A percentile compares a stretch with the other conserved stretches of the same genome.
Conservation (phyloP, 1,140 invertebrate genomes). For the Halictus rubicundus region DNA sequence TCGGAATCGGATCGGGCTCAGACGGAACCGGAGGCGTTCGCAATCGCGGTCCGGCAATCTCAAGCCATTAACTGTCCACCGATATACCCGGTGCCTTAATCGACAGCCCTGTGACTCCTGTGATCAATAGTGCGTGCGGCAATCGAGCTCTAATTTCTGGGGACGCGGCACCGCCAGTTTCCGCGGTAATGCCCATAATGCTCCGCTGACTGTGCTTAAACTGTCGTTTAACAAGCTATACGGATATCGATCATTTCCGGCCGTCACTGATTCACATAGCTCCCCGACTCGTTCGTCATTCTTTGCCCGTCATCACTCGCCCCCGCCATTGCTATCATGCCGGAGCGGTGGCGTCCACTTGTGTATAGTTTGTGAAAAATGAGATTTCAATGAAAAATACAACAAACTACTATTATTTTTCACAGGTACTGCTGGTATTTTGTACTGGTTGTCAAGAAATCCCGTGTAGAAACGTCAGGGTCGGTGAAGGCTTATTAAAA, state of each 20-base stretch:
- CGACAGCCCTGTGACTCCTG: constrained; percentile 46
- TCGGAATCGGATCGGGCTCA: constrained; percentile 47
- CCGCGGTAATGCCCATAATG: constrained; percentile 51
- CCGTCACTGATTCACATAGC: constrained; percentile 17
- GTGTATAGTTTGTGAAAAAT: no score
- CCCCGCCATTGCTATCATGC: no score
- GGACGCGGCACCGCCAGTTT: constrained; percentile 47
- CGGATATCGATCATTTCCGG: constrained; percentile 54
- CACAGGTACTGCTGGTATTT: no score
- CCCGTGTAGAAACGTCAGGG: no score
- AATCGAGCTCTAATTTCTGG: constrained; percentile 50
- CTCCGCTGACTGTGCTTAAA: constrained; percentile 52
- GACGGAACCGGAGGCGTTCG: constrained; percentile 30
- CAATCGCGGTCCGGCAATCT: constrained; percentile 51
- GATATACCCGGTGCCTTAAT: constrained; percentile 48
- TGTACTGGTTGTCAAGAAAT: no score
- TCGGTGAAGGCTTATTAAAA: no score
- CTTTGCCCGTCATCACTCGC: not conserved
- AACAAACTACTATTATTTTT: no score
- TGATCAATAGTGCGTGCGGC: constrained; percentile 57
- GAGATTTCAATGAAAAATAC: no score
- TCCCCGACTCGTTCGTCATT: not conserved
- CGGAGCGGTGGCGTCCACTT: no score
- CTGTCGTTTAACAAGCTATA: constrained; percentile 63
- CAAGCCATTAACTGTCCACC: constrained; percentile 55